phyloP scores from a whole-genome alignment of 1,140 invertebrate species.

The Cyphomyrmex costatus region DNA sequence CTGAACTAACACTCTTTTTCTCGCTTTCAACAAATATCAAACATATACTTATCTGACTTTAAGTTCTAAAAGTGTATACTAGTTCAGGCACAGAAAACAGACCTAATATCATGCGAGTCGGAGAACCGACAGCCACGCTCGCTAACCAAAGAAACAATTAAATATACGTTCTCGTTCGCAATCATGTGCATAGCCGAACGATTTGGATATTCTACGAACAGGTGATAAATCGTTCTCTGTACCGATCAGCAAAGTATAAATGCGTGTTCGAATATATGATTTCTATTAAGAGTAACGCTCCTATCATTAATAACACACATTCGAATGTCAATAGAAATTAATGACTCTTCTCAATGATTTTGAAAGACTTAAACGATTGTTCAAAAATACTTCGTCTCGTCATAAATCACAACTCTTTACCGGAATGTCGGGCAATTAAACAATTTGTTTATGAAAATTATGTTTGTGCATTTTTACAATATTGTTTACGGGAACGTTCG shows the following conservation, averaged over 20 bases:
- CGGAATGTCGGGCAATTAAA: constrained; percentile 12
- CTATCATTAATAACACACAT: constrained; percentile 57
- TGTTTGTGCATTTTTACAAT: constrained; percentile 1
- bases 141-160: constrained; percentile 18
- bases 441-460: constrained; percentile 8
- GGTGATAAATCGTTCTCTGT: constrained; percentile 27
- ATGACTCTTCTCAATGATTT: constrained; percentile 43
- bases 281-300: constrained; percentile 60
- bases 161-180: constrained; percentile 6
- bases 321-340: constrained; percentile 55
- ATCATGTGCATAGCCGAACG: not conserved
- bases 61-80: no score
- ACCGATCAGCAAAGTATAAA: constrained; percentile 11
- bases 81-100: no score
- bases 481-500: not conserved
- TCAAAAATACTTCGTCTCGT: constrained; percentile 26
- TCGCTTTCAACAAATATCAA: no score
- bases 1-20: no score
- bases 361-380: constrained; percentile 56
- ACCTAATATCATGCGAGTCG: not conserved
- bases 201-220: constrained; percentile 21
- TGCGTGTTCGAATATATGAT: constrained; percentile 37
- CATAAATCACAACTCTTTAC: constrained; percentile 43
- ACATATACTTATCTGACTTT: no score
- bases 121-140: not conserved